Conservation (phyloP, 2,797 vertebrate genomes). For the Oreortyx pictus region DNA sequence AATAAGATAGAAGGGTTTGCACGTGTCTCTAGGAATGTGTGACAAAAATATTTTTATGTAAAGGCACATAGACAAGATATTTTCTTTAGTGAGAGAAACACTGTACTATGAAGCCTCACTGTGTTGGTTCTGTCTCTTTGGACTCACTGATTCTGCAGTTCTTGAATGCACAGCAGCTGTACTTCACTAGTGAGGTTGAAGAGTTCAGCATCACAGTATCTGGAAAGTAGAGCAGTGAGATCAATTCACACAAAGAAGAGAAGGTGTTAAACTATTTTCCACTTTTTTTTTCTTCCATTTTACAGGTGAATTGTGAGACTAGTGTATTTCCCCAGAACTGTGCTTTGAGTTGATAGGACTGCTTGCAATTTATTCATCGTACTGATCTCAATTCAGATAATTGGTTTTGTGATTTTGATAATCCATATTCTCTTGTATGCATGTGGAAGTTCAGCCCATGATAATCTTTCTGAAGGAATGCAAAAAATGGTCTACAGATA, state of each 20-base stretch:
- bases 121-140: background rate
- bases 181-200: background rate
- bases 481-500: background rate
- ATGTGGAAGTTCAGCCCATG: background rate
- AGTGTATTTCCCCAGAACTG: background rate
- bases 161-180: background rate
- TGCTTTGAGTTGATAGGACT: background rate
- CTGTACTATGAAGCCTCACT: background rate
- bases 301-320: background rate
- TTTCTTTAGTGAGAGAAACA: background rate
- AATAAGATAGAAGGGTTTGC: background rate
- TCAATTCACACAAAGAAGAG: background rate
- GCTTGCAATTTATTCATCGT: background rate
- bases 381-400: background rate
- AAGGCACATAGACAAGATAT: background rate
- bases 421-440: background rate
- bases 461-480: background rate
- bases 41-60: background rate
- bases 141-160: background rate
- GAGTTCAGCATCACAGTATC: background rate
- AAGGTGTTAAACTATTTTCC: background rate
- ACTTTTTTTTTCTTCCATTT: background rate
- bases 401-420: background rate
- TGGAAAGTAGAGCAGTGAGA: background rate
- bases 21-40: background rate